phyloP scores from a whole-genome alignment of 1,140 invertebrate genomes.

The Odontomachus brunneus region DNA sequence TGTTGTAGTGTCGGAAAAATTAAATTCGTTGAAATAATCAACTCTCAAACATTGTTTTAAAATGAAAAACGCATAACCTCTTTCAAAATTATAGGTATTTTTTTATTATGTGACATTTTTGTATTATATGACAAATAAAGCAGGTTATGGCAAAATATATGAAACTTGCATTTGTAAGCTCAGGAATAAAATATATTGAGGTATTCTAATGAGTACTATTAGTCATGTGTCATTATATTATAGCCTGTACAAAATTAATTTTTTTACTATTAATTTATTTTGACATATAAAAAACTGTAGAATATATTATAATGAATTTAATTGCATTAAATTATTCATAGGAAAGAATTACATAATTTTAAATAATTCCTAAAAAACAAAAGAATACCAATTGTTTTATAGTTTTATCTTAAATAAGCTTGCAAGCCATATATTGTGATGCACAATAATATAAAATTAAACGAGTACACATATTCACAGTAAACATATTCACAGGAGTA shows the following conservation, averaged over 20 bases:
- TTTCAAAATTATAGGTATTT: not conserved
- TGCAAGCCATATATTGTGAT: slow-evolving; percentile 29
- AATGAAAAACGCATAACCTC: no score
- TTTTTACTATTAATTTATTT: not conserved
- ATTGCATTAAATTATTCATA: not conserved
- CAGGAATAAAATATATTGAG: slow-evolving; percentile 24
- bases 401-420: slow-evolving; percentile 27
- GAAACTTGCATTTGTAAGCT: slow-evolving; percentile 1
- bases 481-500: slow-evolving; percentile 51
- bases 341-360: not conserved
- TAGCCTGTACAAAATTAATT: not conserved
- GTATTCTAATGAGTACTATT: not conserved
- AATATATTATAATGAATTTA: not conserved
- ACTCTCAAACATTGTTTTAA: no score
- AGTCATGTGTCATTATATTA: not conserved
- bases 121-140: not conserved
- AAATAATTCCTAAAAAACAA: not conserved
- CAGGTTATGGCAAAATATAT: slow-evolving; percentile 9
- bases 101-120: not conserved
- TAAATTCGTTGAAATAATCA: no score
- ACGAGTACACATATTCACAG: slow-evolving; percentile 46
- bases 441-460: slow-evolving; percentile 22
- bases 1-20: no score
- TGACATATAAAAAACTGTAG: not conserved
- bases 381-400: not conserved